Base-by-base conservation (phyloP, 2,797 vertebrate genomes). In the Chloroceryle amazona region DNA sequence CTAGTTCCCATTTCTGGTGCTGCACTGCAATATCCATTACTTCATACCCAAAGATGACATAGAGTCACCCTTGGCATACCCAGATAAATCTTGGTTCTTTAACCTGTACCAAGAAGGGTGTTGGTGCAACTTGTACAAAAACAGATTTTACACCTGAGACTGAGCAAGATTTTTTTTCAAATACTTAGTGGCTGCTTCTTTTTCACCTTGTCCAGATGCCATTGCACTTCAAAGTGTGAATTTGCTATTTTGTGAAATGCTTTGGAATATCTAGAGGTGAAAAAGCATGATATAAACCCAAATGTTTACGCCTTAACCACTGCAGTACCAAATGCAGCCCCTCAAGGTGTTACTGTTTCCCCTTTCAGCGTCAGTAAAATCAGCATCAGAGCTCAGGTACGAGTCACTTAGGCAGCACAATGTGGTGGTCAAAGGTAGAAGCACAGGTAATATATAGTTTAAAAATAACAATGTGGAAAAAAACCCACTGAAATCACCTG, bases 371-470 rank as follows among this genome's bases (percentile, higher is more conserved):
- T 73, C 14, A 39, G 66, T 78, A 61, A 90, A 88, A 90, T 84
- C 37, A 28, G 61, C 39, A 68, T 67, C 58, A 61, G 63, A 29
- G 88, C 57, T 28, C 47, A 49, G 67, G 55, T 31, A 41, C 29
- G 37, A 73, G 60, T 57, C 80, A 63, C 57, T 90, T 87, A 81
- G 18, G 44, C 63, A 60, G 33, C 62, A 73, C 28, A 67, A 26
- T 49, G 21, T 21, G 49, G 33, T 89, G 41, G 42, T 87, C 86
- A 89, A 88, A 97, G 67, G 25, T 71, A 84, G 61, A 89, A 90
- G 33, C 46, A 41, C 33, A 67, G 39, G 29, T 58, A 33, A 76
- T 88, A 63, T 82, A 31, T 67, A 37, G 11, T 81, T 85, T 74
- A 21, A 67, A 60, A 86, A 67, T 11, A 74, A 41, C 3, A 33